Base-by-base conservation (phyloP, 1,140 invertebrate species). In the Cardiocondyla obscurior region DNA sequence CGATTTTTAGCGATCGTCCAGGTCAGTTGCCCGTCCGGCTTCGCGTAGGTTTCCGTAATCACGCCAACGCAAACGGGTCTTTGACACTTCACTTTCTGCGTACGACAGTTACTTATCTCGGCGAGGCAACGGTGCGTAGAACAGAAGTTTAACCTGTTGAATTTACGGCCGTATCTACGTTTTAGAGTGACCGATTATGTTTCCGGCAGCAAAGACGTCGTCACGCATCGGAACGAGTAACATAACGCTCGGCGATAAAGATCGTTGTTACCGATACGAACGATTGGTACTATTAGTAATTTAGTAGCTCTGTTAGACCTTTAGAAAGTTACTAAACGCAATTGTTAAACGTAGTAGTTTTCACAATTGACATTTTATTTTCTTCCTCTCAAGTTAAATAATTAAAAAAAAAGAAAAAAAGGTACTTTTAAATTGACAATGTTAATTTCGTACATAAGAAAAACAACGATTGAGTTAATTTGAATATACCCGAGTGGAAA, bases 61-160 rank as follows among this genome's bases (percentile, higher is more conserved):
- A 2, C 3, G 22, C 46, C 7, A 46, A 76, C 46, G 7, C 10
- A 22, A 79, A 79, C 67, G 53, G 62, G 60, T 79, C 46, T 77
- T 77, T 53, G 58, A 65, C 44, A 67, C 62, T 79, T 67, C 60
- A 67, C 74, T 79, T 79, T 79, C 74, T 53, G 62, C 33, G 14
- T 39, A 67, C 12, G 22, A 42, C 28, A 22, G 7, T n/a, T n/a
- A n/a, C 62, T 77, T 79, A 79, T 79, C 74, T 79, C n/a, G 46
- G 6, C 10, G 46, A 79, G 42, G 62, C 74, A 30, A 22, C 62
- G 74, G 67, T 67, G 46, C 62, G 33, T 67, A 69, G 16, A 46
- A n/a, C 30, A 5, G 36, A 77, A 53, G 39, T 67, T 36, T 67
- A 69, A 16, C 39, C 53, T 25, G 12, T 12, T 10, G 25, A 33